These are phyloP conservation scores for Platalea minor DNA, from an alignment of 2,797 vertebrate genomes.

Conservation along the genomic window DNA sequence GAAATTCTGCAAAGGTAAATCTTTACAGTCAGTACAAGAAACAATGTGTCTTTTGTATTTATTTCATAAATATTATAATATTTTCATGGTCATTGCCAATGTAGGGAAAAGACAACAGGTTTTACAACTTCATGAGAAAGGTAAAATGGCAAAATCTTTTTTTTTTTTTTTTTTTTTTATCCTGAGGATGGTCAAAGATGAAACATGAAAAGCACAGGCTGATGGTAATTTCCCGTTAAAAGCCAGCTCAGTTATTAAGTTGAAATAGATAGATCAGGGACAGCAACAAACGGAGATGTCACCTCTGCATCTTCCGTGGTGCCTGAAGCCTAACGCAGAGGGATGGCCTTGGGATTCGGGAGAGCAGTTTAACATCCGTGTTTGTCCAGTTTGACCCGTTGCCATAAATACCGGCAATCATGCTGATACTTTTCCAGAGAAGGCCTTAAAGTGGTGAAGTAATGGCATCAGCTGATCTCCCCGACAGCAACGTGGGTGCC, in stretches of 20 bases:
- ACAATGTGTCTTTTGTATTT: not conserved
- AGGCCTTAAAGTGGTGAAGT: not conserved
- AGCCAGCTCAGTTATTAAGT: not conserved
- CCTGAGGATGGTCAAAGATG: not conserved
- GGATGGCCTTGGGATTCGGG: not conserved
- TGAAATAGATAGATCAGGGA: not conserved
- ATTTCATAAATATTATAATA: not conserved
- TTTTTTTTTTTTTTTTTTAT: not conserved
- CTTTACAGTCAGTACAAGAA: not conserved
- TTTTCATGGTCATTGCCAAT: not conserved
- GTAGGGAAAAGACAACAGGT: not conserved
- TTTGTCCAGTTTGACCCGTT: not conserved
- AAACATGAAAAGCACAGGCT: not conserved
- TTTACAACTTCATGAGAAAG: not conserved
- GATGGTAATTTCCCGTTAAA: not conserved
- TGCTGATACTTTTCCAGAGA: not conserved
- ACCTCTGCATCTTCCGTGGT: not conserved
- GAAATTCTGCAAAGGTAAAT: slow-evolving; percentile 80
- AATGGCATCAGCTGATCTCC: not conserved
- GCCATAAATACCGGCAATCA: not conserved
- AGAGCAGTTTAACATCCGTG: not conserved
- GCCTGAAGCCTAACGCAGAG: not conserved
- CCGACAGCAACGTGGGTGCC: not conserved
- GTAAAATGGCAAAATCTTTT: not conserved
- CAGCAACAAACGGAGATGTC: not conserved